phyloP scores from a whole-genome alignment of 2,888 invertebrate species.

The Erebia palarica region DNA sequence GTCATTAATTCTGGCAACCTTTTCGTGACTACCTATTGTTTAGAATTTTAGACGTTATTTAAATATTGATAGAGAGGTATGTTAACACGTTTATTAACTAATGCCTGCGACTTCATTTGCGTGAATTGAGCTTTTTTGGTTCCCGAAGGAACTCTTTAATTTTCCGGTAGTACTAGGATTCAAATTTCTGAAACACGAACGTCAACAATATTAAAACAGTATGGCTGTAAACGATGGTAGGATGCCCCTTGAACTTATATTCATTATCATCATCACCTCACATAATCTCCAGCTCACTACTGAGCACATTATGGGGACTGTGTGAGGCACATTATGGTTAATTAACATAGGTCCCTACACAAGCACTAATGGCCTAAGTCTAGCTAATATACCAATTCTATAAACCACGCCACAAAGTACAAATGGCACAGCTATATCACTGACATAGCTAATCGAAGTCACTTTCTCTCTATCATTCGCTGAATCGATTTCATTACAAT shows the following conservation, averaged over 20 bases:
- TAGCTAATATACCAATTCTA: not conserved
- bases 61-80: not conserved
- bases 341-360: not conserved
- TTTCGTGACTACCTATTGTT: not conserved
- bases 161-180: too few species aligned
- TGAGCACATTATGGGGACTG: too few species aligned
- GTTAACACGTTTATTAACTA: not conserved
- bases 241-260: not conserved
- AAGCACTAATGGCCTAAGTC: conserved; percentile 5
- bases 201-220: too few species aligned
- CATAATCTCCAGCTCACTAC: too few species aligned
- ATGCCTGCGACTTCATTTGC: not conserved
- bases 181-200: too few species aligned
- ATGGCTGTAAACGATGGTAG: too few species aligned
- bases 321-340: not conserved
- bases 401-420: conserved; percentile 22
- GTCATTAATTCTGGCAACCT: conserved; percentile 11
- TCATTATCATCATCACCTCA: too few species aligned
- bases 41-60: not conserved
- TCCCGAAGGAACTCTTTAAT: too few species aligned
- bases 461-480: conserved; percentile 42
- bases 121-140: too few species aligned
- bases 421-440: conserved; percentile 23
- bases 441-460: conserved; percentile 40
- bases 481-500: conserved; percentile 44